phyloP scores from a whole-genome alignment of 35 echinoderm and acorn worm species.

The Holothuria glaberrima region DNA sequence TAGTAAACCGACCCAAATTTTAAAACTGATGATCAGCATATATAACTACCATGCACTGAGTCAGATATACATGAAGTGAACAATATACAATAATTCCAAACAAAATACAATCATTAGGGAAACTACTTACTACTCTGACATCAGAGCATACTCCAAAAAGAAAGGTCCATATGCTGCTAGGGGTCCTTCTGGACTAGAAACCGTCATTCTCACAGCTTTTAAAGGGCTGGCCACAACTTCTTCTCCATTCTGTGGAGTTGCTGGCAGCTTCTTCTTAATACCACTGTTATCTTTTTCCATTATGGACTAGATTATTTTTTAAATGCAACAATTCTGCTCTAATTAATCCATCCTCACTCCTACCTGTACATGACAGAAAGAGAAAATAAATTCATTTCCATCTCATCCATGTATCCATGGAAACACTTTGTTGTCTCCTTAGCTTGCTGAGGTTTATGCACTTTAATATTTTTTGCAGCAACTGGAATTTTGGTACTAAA shows the following conservation, averaged over 20 bases:
- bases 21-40: not conserved
- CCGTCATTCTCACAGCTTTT: conserved; percentile 24
- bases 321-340: no score
- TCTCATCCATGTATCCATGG: no score
- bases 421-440: no score
- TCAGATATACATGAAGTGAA: not conserved
- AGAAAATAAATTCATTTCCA: not conserved
- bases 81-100: not conserved
- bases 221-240: conserved; percentile 40
- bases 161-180: conserved; percentile 86
- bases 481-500: no score
- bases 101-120: not conserved
- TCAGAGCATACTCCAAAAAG: conserved; percentile 93
- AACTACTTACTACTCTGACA: conserved; percentile 95
- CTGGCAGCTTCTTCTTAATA: conserved; percentile 32
- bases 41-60: not conserved
- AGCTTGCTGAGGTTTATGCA: no score
- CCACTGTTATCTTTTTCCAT: conserved; percentile 23
- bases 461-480: no score
- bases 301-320: not conserved
- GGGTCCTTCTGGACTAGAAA: conserved; percentile 58
- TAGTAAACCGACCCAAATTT: no score
- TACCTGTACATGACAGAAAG: not conserved
- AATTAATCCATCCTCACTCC: no score
- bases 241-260: conserved; percentile 20